Percentiles rank a stretch among this genome's conserved stretches.
phyloP scores from a whole-genome alignment of 2,888 invertebrate species.

The Oithona nana region DNA sequence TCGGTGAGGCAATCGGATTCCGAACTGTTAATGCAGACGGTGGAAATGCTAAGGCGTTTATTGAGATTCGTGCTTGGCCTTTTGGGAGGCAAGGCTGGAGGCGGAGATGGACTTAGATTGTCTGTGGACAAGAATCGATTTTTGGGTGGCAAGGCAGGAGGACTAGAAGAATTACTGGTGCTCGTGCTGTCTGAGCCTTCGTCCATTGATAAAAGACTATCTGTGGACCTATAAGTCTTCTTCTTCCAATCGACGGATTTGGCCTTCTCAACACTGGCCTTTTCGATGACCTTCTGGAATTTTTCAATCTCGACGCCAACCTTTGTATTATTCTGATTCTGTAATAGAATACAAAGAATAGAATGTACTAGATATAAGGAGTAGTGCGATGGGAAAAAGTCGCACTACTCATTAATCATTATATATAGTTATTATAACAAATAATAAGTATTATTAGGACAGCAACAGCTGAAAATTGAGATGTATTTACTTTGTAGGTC shows the following conservation, averaged over 20 bases:
- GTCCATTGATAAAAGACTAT: conserved; percentile 10
- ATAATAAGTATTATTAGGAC: too few relatives aligned
- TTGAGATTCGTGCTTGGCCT: background rate
- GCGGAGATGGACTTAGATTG: background rate
- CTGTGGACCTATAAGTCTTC: background rate
- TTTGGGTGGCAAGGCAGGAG: background rate
- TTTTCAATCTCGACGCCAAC: conserved; percentile 6
- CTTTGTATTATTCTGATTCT: too few relatives aligned
- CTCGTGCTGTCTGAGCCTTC: background rate
- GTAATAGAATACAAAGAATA: too few relatives aligned
- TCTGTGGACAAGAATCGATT: background rate
- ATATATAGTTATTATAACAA: too few relatives aligned
- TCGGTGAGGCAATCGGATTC: background rate
- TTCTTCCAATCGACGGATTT: background rate
- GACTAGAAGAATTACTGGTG: background rate
- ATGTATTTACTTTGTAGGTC: too few relatives aligned
- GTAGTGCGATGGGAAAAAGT: too few relatives aligned
- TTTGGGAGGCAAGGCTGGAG: background rate
- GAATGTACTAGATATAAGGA: too few relatives aligned
- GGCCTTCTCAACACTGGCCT: background rate
- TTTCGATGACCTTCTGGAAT: conserved; percentile 12
- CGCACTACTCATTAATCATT: too few relatives aligned
- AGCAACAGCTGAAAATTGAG: too few relatives aligned
- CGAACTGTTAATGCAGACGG: background rate
- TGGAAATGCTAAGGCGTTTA: background rate